Conservation (phyloP, 2,888 invertebrate genomes). For the Bedellia somnulentella region DNA sequence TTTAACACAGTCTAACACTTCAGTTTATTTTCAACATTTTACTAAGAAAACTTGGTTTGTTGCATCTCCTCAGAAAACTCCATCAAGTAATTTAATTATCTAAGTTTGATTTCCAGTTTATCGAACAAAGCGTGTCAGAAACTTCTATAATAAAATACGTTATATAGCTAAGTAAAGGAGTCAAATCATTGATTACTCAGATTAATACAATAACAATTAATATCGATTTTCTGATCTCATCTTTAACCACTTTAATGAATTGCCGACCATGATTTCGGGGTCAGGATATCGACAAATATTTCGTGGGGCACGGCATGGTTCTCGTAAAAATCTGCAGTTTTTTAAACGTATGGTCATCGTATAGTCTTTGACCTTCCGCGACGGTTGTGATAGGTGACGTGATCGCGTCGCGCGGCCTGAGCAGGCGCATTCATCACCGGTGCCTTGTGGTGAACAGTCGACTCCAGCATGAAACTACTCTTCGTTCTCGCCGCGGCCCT, state of each 20-base stretch:
- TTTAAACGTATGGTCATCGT: no score
- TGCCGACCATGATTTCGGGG: conserved; percentile 8
- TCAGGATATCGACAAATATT: conserved; percentile 7
- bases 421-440: conserved; percentile 34
- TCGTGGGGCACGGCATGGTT: no score
- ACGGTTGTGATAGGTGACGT: neutral
- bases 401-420: conserved; percentile 13
- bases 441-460: conserved; percentile 32
- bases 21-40: no score
- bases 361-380: conserved; percentile 28
- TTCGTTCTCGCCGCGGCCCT: conserved; percentile 17
- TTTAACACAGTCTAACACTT: no score
- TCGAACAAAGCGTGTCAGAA: no score
- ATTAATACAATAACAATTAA: neutral
- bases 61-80: no score
- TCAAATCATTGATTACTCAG: neutral
- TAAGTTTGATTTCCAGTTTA: no score
- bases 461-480: conserved; percentile 26
- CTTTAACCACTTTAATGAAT: neutral
- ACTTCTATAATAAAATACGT: no score
- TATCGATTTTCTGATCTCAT: neutral
- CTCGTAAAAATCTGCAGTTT: no score
- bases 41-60: no score
- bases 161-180: no score
- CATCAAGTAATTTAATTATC: no score